Conservation (phyloP, 2,888 invertebrate genomes). For the Hirtodrosophila cameraria region DNA sequence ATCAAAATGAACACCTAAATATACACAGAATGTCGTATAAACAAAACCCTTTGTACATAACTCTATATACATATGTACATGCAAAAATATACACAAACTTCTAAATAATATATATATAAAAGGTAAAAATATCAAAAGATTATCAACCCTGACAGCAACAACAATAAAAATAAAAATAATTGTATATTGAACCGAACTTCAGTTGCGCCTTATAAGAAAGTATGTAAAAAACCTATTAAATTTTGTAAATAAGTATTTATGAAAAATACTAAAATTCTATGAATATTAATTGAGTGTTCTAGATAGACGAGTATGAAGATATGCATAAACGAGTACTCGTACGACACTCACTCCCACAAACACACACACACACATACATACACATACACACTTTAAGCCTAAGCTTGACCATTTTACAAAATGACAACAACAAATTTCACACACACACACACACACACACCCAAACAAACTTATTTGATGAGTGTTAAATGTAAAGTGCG, state of each 20-base stretch:
- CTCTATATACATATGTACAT: conserved; percentile 68
- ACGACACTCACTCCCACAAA: conserved; percentile 16
- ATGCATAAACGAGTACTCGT: background rate
- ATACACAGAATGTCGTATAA: conserved; percentile 60
- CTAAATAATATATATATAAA: background rate
- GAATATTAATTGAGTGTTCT: conserved; percentile 55
- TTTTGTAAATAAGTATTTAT: conserved; percentile 57
- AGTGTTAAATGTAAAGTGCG: conserved; percentile 41
- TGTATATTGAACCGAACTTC: conserved; percentile 69
- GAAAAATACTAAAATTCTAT: conserved; percentile 31
- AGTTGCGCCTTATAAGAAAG: conserved; percentile 66
- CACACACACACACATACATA: conserved; percentile 55
- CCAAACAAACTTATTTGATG: conserved; percentile 25
- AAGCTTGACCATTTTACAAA: conserved; percentile 65
- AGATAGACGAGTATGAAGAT: background rate
- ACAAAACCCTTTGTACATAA: conserved; percentile 68
- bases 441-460: conserved; percentile 9
- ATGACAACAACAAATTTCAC: conserved; percentile 14
- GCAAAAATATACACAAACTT: conserved; percentile 47
- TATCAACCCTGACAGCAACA: conserved; percentile 19
- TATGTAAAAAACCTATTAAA: conserved; percentile 48
- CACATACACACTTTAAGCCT: conserved; percentile 65
- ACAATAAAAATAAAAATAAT: conserved; percentile 11
- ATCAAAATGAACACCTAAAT: conserved; percentile 83
- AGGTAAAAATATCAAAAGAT: background rate